A percentile compares a stretch with the other conserved stretches of the same genome.
These are phyloP conservation scores for Muscicapa adusta DNA, from an alignment of 2,113 vertebrate species.

Conservation along the genomic window DNA sequence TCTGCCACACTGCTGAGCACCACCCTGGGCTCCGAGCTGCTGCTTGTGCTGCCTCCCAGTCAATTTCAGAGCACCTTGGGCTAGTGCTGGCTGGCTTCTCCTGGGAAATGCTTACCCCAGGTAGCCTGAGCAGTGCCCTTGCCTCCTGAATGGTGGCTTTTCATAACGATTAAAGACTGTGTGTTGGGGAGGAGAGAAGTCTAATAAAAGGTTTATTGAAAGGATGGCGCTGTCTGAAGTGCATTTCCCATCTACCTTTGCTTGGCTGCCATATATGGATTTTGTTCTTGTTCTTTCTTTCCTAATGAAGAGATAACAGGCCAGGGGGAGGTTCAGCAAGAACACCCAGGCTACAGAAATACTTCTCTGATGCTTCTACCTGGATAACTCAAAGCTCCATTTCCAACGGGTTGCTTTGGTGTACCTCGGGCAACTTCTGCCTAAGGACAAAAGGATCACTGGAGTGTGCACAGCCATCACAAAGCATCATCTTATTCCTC, in stretches of 20 bases:
- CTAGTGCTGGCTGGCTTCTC: not conserved
- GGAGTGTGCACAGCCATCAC: not conserved
- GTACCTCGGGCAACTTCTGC: not conserved
- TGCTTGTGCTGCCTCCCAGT: not conserved
- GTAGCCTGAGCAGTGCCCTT: not conserved
- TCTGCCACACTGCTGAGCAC: not conserved
- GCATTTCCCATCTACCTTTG: not conserved
- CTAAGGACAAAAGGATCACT: not conserved
- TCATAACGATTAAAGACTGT: not conserved
- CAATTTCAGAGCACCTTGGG: not conserved
- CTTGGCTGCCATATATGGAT: not conserved
- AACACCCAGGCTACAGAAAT: not conserved
- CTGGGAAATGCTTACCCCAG: not conserved
- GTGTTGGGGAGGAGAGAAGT: not conserved
- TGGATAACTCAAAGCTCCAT: not conserved
- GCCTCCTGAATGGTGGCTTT: conserved; percentile 2
- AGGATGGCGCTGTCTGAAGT: conserved; percentile 28
- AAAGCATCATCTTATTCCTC: not conserved
- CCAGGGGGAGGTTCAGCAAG: not conserved
- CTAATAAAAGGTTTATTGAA: conserved; percentile 40
- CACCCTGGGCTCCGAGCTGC: not conserved
- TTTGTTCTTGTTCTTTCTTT: conserved; percentile 3
- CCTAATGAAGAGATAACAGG: not conserved
- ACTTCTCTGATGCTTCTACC: not conserved
- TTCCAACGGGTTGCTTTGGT: not conserved